Percentiles rank a stretch among this genome's conserved stretches.
These are phyloP conservation scores for Arbacia lixula DNA, from an alignment of 53 echinoderm and acorn worm genomes.

Conservation along the genomic window DNA sequence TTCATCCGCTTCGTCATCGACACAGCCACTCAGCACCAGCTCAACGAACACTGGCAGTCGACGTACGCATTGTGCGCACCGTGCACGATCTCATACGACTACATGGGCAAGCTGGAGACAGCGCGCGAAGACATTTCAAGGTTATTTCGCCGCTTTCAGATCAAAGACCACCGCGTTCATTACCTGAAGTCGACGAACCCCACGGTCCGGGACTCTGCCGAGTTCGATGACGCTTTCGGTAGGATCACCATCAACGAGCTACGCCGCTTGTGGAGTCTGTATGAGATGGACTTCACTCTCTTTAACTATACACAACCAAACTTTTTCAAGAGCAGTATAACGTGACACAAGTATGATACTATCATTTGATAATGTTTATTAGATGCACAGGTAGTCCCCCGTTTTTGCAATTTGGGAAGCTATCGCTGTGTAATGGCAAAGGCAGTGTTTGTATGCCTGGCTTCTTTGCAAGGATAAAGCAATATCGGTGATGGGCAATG, in stretches of 20 bases:
- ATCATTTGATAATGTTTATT: no score
- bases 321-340: constrained; percentile 28
- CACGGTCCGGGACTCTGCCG: constrained; percentile 18
- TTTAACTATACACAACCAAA: constrained; percentile 40
- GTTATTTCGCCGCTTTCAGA: background rate
- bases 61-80: constrained; percentile 34
- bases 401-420: no score
- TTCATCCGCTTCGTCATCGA: constrained; percentile 45
- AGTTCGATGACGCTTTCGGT: constrained; percentile 37
- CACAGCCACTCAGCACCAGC: background rate
- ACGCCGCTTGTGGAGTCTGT: constrained; percentile 12
- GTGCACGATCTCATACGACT: constrained; percentile 29
- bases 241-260: constrained; percentile 31
- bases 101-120: constrained; percentile 44
- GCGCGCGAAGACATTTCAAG: constrained; percentile 22
- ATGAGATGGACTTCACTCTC: constrained; percentile 38
- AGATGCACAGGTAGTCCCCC: no score
- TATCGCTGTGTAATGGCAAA: no score
- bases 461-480: no score
- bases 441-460: no score
- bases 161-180: background rate
- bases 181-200: constrained; percentile 15
- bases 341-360: no score
- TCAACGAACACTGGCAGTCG: constrained; percentile 46
- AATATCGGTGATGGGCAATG: no score